Conservation (phyloP, 2,113 vertebrate species). For the Nyctereutes procyonoides region DNA sequence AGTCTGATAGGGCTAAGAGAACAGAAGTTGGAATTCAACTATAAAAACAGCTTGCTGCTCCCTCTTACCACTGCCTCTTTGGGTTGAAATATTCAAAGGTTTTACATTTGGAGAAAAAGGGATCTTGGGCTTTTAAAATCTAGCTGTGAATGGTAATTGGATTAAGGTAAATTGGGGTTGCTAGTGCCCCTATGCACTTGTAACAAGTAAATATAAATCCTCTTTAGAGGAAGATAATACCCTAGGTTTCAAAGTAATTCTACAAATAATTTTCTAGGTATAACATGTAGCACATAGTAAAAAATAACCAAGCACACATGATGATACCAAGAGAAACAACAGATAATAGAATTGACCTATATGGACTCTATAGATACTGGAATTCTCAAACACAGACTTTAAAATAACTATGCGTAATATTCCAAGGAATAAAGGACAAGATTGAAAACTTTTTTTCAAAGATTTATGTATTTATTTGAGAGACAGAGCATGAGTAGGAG, state of each 20-base stretch:
- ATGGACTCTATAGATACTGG: neutral
- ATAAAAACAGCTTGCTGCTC: neutral
- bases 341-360: neutral
- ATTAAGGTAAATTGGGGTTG: slow-evolving; percentile 8
- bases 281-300: neutral
- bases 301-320: neutral
- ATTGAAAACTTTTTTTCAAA: neutral
- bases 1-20: neutral
- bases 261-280: slow-evolving; percentile 15
- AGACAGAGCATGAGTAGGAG: neutral
- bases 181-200: neutral
- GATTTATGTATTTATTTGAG: neutral
- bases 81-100: neutral
- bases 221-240: slow-evolving; percentile 33
- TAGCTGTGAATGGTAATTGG: neutral
- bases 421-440: neutral
- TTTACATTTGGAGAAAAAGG: neutral
- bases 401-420: slow-evolving; percentile 24
- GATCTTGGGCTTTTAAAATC: neutral
- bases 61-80: neutral
- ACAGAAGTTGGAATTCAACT: neutral
- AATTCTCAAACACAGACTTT: slow-evolving; percentile 16
- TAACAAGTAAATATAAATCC: neutral
- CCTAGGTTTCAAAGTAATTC: neutral
- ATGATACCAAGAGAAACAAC: neutral